Base-by-base conservation (phyloP, 2,113 vertebrate species). In the Callionymus lyra region DNA sequence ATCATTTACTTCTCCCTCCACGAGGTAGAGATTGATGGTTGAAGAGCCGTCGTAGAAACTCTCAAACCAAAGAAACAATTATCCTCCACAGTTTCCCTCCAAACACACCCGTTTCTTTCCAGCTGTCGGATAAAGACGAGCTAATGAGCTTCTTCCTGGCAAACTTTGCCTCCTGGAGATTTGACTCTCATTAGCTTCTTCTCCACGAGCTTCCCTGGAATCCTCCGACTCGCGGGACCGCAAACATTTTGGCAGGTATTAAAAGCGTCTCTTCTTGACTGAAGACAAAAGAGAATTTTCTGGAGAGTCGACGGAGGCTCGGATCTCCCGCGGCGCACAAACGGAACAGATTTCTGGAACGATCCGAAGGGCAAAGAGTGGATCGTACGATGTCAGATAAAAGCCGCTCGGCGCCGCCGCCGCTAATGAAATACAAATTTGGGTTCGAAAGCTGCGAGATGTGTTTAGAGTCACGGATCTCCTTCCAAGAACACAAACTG, bases 401-500 rank as follows among this genome's bases (percentile, higher is more conserved):
- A 50, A 57, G 40, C 49, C 12, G 41, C 40, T 16, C 34, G n/a
- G 34, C 34, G 13, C 3, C 34, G 12, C 6, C 34, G 13, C 35
- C 21, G 44, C 41, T 57, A 57, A 57, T 50, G 42, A 57, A 57
- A 50, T 38, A 16, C 34, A 21, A 56, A 41, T 35, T 34, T 9
- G 16, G 34, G 35, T 50, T 36, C 33, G 40, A 37, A n/a, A 43
- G 34, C 50, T 52, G 14, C 44, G 34, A 19, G 41, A 21, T 49
- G 54, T 44, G 41, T 40, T 35, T 42, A 10, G 18, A 56, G 18
- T 41, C 16, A 38, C 53, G 60, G 41, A 44, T 50, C 12, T 10
- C 38, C 33, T 38, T 27, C 14, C 27, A 15, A 6, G 9, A 35
- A 19, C 10, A n/a, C n/a, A 21, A 35, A 34, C 44, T 35, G 34